Evolutionary conservation across 2,797 vertebrate genomes (phyloP).

Genomic region (Enteromius treurensis): DNA sequence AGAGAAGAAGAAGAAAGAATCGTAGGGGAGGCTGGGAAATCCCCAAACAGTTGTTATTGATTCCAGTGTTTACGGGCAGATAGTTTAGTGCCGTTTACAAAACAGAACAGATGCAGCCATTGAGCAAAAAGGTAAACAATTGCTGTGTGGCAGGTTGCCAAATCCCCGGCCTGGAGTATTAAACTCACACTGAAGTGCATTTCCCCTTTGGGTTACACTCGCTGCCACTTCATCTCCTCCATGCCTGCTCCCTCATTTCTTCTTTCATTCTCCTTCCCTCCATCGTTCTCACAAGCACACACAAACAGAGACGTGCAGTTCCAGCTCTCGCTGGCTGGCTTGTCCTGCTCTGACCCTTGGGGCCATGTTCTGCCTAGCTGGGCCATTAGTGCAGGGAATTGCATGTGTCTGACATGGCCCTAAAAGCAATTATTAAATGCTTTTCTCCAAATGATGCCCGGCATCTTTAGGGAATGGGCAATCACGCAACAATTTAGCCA

Average conservation of each 20-base stretch:
- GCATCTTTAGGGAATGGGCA: conserved; percentile 95
- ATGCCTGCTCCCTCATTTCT: conserved; percentile 76
- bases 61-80: conserved; percentile 91
- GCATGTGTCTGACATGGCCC: conserved; percentile 96
- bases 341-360: conserved; percentile 91
- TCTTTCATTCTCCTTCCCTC: conserved; percentile 57
- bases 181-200: conserved; percentile 96
- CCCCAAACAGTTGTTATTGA: conserved; percentile 98
- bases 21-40: conserved; percentile 76
- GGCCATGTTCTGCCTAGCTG: conserved; percentile 88
- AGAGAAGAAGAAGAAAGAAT: conserved; percentile 69
- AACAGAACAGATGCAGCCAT: conserved; percentile 99
- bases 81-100: conserved; percentile 98
- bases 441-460: conserved; percentile 98
- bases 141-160: conserved; percentile 96
- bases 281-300: conserved; percentile 55
- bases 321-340: conserved; percentile 76
- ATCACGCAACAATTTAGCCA: conserved; percentile 99
- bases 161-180: conserved; percentile 93
- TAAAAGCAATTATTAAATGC: conserved; percentile 99
- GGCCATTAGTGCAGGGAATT: conserved; percentile 97
- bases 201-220: conserved; percentile 97
- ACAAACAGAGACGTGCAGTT: conserved; percentile 63
- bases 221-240: conserved; percentile 98
- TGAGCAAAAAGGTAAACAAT: conserved; percentile 99